Evolutionary conservation across 2,113 vertebrate genomes (phyloP).

Genomic region (Actinemys pallida): DNA sequence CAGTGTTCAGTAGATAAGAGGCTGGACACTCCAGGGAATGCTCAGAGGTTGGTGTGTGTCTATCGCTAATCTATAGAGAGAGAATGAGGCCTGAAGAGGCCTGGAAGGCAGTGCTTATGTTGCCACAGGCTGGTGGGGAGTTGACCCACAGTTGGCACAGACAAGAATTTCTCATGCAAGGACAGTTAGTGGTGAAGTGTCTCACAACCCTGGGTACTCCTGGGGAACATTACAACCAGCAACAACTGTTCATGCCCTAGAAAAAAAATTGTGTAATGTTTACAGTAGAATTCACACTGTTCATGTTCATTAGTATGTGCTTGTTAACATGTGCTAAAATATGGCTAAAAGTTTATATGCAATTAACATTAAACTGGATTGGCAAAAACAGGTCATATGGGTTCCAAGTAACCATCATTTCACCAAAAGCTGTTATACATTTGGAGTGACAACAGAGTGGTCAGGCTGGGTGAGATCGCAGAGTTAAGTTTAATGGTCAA

Average conservation of each 20-base stretch:
- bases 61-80: neutral
- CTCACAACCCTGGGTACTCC: neutral
- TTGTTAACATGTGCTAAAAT: neutral
- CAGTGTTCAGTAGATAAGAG: neutral
- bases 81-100: neutral
- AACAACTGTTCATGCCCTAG: neutral
- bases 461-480: neutral
- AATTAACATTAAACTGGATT: neutral
- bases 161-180: neutral
- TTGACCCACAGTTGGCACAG: neutral
- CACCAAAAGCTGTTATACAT: neutral
- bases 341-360: neutral
- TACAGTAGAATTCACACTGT: neutral
- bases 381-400: neutral
- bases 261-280: neutral
- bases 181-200: neutral
- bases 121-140: neutral
- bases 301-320: neutral
- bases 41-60: neutral
- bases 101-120: neutral
- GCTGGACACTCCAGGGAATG: neutral
- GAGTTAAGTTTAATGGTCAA: neutral
- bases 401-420: neutral
- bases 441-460: neutral
- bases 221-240: neutral